Evolutionary conservation across 2,888 invertebrate species (phyloP).

Genomic region (Volucella inflata): DNA sequence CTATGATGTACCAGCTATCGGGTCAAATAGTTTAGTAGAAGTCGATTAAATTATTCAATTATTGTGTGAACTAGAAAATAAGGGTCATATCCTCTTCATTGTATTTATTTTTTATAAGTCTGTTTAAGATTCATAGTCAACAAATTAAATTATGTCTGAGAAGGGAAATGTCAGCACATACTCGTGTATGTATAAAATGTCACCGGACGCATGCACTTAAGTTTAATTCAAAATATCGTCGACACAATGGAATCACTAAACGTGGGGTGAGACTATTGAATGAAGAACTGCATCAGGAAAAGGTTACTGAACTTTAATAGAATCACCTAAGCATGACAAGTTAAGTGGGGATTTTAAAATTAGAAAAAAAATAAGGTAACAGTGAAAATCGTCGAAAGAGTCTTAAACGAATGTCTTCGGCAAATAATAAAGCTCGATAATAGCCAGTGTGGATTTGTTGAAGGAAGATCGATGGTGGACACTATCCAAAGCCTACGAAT

Average conservation of each 20-base stretch:
- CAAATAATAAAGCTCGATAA: too few relatives aligned
- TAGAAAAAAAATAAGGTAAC: too few relatives aligned
- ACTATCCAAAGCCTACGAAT: too few relatives aligned
- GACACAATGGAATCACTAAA: background rate
- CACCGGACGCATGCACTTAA: conserved; percentile 61
- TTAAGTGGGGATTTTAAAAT: too few relatives aligned
- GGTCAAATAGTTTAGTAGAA: conserved; percentile 23
- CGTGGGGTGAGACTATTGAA: conserved; percentile 6
- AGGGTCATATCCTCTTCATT: background rate
- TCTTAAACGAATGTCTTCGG: too few relatives aligned
- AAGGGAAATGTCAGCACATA: conserved; percentile 3
- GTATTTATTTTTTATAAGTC: background rate
- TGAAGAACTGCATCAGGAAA: background rate
- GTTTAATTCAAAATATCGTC: conserved; percentile 31
- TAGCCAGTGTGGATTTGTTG: too few relatives aligned
- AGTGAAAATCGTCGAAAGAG: too few relatives aligned
- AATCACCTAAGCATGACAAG: background rate
- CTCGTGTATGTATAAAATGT: background rate
- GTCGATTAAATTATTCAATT: conserved; percentile 30
- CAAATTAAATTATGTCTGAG: background rate
- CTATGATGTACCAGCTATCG: conserved; percentile 12
- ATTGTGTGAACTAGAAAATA: too few relatives aligned
- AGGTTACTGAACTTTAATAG: conserved; percentile 44
- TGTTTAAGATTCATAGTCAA: too few relatives aligned
- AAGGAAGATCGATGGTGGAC: too few relatives aligned